Conservation (phyloP, 2,797 vertebrate genomes). For the Scarus forsteni region DNA sequence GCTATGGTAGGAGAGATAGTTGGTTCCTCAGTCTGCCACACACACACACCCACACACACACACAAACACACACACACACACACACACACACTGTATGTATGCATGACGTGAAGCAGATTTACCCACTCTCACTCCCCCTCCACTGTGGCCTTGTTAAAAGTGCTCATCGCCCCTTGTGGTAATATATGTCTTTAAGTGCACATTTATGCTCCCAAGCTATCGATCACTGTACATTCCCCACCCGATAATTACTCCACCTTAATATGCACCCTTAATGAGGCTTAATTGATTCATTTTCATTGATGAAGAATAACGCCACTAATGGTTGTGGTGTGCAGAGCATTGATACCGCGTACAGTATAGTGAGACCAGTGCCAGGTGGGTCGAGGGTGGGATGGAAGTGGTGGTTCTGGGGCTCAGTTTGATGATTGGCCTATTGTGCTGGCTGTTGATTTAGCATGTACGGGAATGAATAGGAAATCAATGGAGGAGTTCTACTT, state of each 20-base stretch:
- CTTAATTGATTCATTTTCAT: slow-evolving; percentile 82
- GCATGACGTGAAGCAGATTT: slow-evolving; percentile 65
- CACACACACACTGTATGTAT: slow-evolving; percentile 33
- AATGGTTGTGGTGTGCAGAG: slow-evolving; percentile 72
- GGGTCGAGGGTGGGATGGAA: slow-evolving; percentile 75
- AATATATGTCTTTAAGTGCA: slow-evolving; percentile 83
- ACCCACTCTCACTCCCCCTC: slow-evolving; percentile 61
- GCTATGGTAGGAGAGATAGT: slow-evolving; percentile 43
- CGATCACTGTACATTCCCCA: slow-evolving; percentile 75
- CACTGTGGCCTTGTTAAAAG: slow-evolving; percentile 77
- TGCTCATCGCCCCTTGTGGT: slow-evolving; percentile 73
- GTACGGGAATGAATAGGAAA: slow-evolving; percentile 86
- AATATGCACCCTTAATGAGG: slow-evolving; percentile 81
- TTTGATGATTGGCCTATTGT: slow-evolving; percentile 87
- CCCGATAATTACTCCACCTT: slow-evolving; percentile 80
- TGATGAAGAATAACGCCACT: slow-evolving; percentile 77
- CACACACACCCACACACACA: slow-evolving; percentile 32
- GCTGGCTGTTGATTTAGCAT: slow-evolving; percentile 86
- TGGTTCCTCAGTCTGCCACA: slow-evolving; percentile 17
- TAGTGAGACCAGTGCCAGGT: slow-evolving; percentile 72
- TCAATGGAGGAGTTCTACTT: slow-evolving; percentile 81
- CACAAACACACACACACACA: slow-evolving; percentile 37
- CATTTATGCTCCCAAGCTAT: slow-evolving; percentile 76
- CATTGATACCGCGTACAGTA: slow-evolving; percentile 66
- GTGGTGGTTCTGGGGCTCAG: slow-evolving; percentile 71